Percentiles rank a stretch among this genome's conserved stretches.
These are phyloP conservation scores for Crotalus viridis DNA, from an alignment of 2,113 vertebrate genomes.

Conservation along the genomic window DNA sequence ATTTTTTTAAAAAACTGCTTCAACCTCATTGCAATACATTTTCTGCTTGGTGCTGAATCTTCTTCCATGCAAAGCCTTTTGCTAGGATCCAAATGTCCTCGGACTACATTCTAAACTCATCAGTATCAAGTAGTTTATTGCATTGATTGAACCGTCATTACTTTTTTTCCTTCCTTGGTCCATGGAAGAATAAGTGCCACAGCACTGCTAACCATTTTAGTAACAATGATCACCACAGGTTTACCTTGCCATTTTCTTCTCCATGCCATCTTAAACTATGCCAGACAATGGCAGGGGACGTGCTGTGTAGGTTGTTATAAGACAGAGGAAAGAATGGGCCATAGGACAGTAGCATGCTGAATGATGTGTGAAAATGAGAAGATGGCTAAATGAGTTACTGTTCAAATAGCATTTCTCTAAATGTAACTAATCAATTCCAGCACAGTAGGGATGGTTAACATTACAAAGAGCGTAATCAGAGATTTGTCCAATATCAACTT, in stretches of 20 bases:
- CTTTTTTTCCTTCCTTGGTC: background rate
- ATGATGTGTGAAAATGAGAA: slow-evolving; percentile 69
- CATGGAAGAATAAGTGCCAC: background rate
- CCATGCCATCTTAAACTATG: slow-evolving; percentile 60
- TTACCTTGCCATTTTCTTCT: slow-evolving; percentile 51
- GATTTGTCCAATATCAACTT: slow-evolving; percentile 69
- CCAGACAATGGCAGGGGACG: slow-evolving; percentile 50
- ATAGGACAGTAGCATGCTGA: slow-evolving; percentile 65
- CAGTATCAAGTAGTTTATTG: slow-evolving; percentile 6
- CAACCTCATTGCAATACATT: background rate
- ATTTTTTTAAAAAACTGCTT: background rate
- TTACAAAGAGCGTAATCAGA: slow-evolving; percentile 70
- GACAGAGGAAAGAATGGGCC: slow-evolving; percentile 56
- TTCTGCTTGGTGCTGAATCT: background rate
- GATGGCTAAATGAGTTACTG: slow-evolving; percentile 66
- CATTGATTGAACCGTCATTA: slow-evolving; percentile 16
- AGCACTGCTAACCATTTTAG: slow-evolving; percentile 46
- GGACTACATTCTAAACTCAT: background rate
- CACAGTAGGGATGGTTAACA: slow-evolving; percentile 62
- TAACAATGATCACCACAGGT: slow-evolving; percentile 53
- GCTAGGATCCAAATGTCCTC: background rate
- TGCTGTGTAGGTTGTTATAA: slow-evolving; percentile 49
- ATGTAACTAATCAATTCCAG: slow-evolving; percentile 68
- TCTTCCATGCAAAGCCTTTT: background rate
- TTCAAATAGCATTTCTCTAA: slow-evolving; percentile 68